A percentile compares a stretch with the other conserved stretches of the same genome.
Conservation (phyloP, 2,113 vertebrate species). For the Ailuropoda melanoleuca region DNA sequence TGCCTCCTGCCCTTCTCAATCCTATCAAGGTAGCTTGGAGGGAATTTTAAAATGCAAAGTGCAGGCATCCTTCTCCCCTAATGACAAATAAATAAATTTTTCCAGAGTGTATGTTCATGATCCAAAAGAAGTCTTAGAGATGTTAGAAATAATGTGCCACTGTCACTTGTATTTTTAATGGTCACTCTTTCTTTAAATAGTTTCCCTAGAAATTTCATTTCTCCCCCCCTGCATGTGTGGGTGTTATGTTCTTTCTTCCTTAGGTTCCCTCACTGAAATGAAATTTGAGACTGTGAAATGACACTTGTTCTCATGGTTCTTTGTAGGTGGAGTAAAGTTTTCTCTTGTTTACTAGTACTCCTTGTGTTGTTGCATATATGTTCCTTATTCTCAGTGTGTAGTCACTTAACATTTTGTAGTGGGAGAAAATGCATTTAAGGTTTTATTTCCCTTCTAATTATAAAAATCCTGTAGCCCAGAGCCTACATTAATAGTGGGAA, state of each 20-base stretch:
- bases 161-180: not conserved
- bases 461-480: not conserved
- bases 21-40: not conserved
- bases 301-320: not conserved
- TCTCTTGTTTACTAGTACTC: not conserved
- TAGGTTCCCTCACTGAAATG: not conserved
- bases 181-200: not conserved
- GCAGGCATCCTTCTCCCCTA: not conserved
- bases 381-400: not conserved
- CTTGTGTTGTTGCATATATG: not conserved
- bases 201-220: not conserved
- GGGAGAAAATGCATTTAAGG: slow-evolving; percentile 15
- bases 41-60: not conserved
- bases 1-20: not conserved
- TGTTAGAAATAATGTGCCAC: not conserved
- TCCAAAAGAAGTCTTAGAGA: not conserved
- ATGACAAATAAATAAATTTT: not conserved
- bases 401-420: not conserved
- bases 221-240: not conserved
- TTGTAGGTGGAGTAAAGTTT: not conserved
- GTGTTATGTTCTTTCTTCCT: not conserved
- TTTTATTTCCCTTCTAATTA: slow-evolving; percentile 62
- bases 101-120: not conserved
- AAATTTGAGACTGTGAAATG: not conserved
- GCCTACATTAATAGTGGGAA: not conserved